Conservation (phyloP, 2,113 vertebrate genomes). For the Irena cyanogastra region DNA sequence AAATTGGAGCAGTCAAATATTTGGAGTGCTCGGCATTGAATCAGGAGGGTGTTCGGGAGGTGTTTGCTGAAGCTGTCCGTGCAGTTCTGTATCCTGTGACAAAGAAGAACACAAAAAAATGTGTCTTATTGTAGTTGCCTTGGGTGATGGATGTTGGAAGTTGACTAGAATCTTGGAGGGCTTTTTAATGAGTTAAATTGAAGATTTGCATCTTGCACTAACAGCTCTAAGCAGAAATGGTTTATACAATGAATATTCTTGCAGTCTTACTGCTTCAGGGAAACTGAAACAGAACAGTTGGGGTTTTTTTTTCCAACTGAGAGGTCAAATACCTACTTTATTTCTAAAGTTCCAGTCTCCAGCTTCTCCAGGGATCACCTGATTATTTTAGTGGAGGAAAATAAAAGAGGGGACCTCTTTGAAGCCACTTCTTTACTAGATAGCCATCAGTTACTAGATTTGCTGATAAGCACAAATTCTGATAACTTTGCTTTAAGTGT, state of each 20-base stretch:
- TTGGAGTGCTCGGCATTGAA: constrained; percentile 89
- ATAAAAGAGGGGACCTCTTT: neutral
- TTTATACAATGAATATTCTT: constrained; percentile 31
- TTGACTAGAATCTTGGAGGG: constrained; percentile 3
- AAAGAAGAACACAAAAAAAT: constrained; percentile 89
- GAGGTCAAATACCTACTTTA: constrained; percentile 24
- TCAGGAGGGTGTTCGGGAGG: constrained; percentile 87
- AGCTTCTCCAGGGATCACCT: constrained; percentile 10
- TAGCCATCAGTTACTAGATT: neutral
- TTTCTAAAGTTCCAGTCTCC: neutral
- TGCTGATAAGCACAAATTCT: constrained; percentile 22
- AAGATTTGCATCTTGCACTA: constrained; percentile 68
- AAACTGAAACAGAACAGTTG: neutral
- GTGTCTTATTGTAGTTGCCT: constrained; percentile 82
- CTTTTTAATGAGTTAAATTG: constrained; percentile 24
- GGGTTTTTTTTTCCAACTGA: neutral
- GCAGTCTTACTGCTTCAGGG: constrained; percentile 53
- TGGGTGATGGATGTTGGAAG: neutral
- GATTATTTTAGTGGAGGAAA: neutral
- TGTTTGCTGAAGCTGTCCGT: constrained; percentile 88
- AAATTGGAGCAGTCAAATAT: constrained; percentile 91
- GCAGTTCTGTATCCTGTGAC: constrained; percentile 88
- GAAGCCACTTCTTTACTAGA: constrained; percentile 5
- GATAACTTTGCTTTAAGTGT: neutral
- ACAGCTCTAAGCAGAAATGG: constrained; percentile 54